Conservation (phyloP, 2,113 vertebrate genomes). For the Glaucidium brasilianum region DNA sequence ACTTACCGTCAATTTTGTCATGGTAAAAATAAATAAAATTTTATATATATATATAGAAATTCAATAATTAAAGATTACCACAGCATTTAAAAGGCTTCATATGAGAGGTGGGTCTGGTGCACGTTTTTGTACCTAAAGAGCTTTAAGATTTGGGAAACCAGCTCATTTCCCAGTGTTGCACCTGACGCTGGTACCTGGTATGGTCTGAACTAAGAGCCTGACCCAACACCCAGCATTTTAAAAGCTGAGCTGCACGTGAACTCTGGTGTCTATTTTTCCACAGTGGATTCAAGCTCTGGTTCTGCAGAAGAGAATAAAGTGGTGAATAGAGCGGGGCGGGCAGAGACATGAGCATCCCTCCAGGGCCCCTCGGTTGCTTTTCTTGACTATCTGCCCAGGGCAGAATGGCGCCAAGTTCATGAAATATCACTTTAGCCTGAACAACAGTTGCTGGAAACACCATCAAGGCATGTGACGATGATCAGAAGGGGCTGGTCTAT, state of each 20-base stretch:
- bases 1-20: neutral
- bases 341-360: neutral
- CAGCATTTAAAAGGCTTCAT: neutral
- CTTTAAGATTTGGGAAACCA: neutral
- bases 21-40: neutral
- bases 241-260: neutral
- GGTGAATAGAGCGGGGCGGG: rapidly evolving
- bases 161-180: neutral
- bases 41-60: too few relatives aligned
- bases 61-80: neutral
- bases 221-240: neutral
- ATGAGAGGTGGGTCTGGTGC: neutral
- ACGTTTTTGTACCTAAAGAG: neutral
- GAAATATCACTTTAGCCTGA: constrained; percentile 38
- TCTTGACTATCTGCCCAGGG: constrained; percentile 21
- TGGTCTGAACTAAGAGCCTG: neutral
- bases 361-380: constrained; percentile 16
- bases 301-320: neutral
- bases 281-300: neutral
- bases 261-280: neutral
- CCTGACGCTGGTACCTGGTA: neutral
- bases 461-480: neutral
- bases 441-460: constrained; percentile 40
- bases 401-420: neutral
- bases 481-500: neutral